A percentile compares a stretch with the other conserved stretches of the same genome.
phyloP scores from a whole-genome alignment of 2,113 vertebrate genomes.

The Seriola rivoliana region DNA sequence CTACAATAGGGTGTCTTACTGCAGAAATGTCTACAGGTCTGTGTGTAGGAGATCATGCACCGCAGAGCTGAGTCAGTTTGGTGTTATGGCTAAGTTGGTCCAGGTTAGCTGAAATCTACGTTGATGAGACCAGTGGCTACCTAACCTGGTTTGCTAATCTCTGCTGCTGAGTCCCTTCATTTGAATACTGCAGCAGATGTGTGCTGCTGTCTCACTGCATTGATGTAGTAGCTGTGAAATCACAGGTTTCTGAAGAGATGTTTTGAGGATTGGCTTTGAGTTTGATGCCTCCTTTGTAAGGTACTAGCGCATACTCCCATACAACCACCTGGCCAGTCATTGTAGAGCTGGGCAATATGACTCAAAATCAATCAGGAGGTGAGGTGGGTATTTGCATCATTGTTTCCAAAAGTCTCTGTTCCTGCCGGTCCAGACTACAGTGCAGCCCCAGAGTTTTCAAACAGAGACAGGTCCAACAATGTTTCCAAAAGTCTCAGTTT shows the following conservation, averaged over 20 bases:
- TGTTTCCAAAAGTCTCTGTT: too few relatives aligned
- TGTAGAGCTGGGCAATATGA: too few relatives aligned
- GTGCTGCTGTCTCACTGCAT: background rate
- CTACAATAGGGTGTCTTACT: background rate
- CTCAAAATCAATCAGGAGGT: too few relatives aligned
- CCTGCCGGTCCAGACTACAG: too few relatives aligned
- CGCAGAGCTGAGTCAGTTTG: background rate
- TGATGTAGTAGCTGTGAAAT: slow-evolving; percentile 18
- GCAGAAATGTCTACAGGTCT: slow-evolving; percentile 21
- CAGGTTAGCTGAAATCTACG: slow-evolving; percentile 57
- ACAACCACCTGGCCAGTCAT: background rate
- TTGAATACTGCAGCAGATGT: slow-evolving; percentile 32
- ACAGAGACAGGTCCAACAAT: too few relatives aligned
- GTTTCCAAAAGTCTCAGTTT: too few relatives aligned
- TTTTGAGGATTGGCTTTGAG: background rate
- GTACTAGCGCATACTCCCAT: too few relatives aligned
- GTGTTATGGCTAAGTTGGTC: slow-evolving; percentile 32
- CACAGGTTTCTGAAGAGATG: slow-evolving; percentile 4
- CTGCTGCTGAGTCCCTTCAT: slow-evolving; percentile 12
- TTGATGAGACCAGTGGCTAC: slow-evolving; percentile 56
- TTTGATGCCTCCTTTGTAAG: background rate
- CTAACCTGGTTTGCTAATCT: slow-evolving; percentile 57
- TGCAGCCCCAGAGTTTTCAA: too few relatives aligned
- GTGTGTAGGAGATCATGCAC: background rate
- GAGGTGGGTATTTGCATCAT: too few relatives aligned